Percentiles rank a stretch among this genome's conserved stretches.
Conservation (phyloP, 2,888 invertebrate genomes). For the Malacosoma neustria region DNA sequence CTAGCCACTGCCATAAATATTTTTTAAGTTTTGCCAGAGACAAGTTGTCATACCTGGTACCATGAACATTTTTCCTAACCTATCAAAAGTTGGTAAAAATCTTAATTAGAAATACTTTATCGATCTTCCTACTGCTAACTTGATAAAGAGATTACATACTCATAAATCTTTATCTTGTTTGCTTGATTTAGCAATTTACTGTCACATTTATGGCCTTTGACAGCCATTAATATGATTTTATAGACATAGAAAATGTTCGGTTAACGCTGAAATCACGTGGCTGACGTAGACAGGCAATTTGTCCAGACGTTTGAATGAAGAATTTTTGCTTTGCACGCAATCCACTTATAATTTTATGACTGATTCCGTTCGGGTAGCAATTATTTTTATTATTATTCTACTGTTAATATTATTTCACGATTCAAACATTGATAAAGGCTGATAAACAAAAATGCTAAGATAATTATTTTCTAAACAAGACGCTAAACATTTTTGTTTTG, state of each 20-base stretch:
- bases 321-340: constrained; percentile 28
- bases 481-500: too few species aligned
- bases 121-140: too few species aligned
- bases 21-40: too few species aligned
- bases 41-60: too few species aligned
- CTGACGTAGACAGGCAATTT: constrained; percentile 27
- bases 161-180: too few species aligned
- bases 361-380: background rate
- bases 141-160: too few species aligned
- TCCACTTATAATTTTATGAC: constrained; percentile 7
- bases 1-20: too few species aligned
- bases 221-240: constrained; percentile 9
- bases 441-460: background rate
- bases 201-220: background rate
- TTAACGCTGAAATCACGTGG: constrained; percentile 24
- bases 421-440: background rate
- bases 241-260: constrained; percentile 14
- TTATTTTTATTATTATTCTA: background rate
- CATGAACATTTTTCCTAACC: too few species aligned
- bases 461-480: too few species aligned
- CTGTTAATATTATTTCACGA: background rate
- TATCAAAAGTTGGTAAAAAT: too few species aligned
- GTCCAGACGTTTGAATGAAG: constrained; percentile 19
- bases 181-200: background rate
- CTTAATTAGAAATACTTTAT: background rate